Percentiles rank a stretch among this genome's conserved stretches.
phyloP scores from a whole-genome alignment of 2,797 vertebrate species.

The Astyanax mexicanus region DNA sequence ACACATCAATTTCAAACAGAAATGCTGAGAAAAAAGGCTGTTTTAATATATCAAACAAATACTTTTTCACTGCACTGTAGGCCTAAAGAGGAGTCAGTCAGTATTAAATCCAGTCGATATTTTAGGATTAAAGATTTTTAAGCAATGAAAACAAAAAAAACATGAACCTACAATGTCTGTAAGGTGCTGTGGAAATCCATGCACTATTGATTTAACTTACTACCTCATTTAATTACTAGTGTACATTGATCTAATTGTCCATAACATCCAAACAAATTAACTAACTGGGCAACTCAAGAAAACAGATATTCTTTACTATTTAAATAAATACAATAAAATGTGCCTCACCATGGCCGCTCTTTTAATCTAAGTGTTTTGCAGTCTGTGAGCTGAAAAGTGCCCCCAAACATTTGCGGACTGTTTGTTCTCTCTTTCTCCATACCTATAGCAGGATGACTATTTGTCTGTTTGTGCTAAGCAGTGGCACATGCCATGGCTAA shows the following conservation, averaged over 20 bases:
- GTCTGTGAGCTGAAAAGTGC: not conserved
- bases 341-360: not conserved
- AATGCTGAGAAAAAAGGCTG: too few species aligned
- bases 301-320: not conserved
- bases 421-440: slow-evolving; percentile 26
- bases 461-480: slow-evolving; percentile 32
- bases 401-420: not conserved
- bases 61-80: too few species aligned
- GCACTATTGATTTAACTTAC: not conserved
- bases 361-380: not conserved
- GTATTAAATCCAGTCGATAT: too few species aligned
- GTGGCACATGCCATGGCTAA: slow-evolving; percentile 43
- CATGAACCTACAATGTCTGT: too few species aligned
- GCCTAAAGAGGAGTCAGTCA: too few species aligned
- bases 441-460: slow-evolving; percentile 19
- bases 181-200: too few species aligned
- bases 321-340: not conserved
- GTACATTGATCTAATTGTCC: not conserved
- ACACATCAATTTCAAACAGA: too few species aligned
- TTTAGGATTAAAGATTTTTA: not conserved
- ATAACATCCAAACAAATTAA: not conserved
- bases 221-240: not conserved
- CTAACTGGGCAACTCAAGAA: not conserved
- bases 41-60: too few species aligned
- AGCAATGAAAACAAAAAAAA: not conserved